These are phyloP conservation scores for Hipposideros larvatus DNA, from an alignment of 2,797 vertebrate species.

Conservation along the genomic window DNA sequence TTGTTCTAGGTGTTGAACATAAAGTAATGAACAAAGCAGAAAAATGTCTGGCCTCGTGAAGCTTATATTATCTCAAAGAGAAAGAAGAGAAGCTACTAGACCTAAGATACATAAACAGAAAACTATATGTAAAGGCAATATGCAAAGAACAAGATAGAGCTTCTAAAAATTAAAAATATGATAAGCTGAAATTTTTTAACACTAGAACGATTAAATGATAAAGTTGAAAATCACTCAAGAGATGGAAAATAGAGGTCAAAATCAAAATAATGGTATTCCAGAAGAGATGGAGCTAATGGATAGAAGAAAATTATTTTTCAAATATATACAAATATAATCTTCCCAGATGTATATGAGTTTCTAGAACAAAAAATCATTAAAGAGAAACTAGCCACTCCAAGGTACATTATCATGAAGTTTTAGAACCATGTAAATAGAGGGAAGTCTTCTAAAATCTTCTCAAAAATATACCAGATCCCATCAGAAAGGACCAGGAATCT, in stretches of 20 bases:
- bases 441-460: background rate
- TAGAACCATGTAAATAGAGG: background rate
- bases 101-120: conserved; percentile 7
- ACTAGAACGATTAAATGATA: background rate
- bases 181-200: background rate
- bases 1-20: background rate
- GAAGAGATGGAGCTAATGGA: background rate
- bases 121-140: background rate
- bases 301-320: background rate
- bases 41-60: background rate
- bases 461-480: background rate
- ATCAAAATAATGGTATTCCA: background rate
- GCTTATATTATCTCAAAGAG: background rate
- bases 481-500: background rate
- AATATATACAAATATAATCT: background rate
- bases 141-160: background rate
- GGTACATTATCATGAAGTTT: background rate
- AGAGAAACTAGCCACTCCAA: background rate
- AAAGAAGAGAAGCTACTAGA: background rate
- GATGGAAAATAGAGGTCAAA: background rate
- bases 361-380: background rate
- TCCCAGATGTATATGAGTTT: background rate
- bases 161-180: conserved; percentile 30
- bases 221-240: background rate
- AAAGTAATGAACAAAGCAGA: conserved; percentile 8